A percentile compares a stretch with the other conserved stretches of the same genome.
phyloP scores from a whole-genome alignment of 2,797 vertebrate genomes.

The Novumbra hubbsi region DNA sequence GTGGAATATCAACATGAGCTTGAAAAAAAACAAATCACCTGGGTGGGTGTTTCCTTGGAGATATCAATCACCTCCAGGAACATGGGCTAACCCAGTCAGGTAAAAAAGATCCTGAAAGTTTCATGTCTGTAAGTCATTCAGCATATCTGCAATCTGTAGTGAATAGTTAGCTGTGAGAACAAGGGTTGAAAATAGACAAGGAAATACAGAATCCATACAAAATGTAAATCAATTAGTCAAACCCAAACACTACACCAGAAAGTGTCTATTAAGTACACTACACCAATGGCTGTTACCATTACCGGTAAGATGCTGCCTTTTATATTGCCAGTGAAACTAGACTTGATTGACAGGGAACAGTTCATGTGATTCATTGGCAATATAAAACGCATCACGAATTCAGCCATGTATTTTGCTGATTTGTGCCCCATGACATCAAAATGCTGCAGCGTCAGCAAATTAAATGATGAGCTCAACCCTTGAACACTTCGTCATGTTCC shows the following conservation, averaged over 20 bases:
- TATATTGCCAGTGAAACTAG: constrained; percentile 31
- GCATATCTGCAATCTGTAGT: not conserved
- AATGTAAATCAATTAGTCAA: not conserved
- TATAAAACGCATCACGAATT: constrained; percentile 49
- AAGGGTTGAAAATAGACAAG: too few species aligned
- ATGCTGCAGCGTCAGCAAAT: too few species aligned
- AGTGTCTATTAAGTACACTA: constrained; percentile 50
- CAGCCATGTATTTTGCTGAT: too few species aligned
- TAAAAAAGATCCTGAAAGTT: constrained; percentile 45
- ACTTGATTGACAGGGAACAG: constrained; percentile 35
- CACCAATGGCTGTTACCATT: constrained; percentile 25
- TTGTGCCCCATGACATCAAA: too few species aligned
- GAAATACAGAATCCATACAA: constrained; percentile 20
- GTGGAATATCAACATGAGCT: constrained; percentile 40
- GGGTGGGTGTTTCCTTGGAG: too few species aligned
- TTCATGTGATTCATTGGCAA: constrained; percentile 57
- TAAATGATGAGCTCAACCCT: constrained; percentile 5
- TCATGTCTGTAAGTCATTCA: not conserved
- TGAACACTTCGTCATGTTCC: too few species aligned
- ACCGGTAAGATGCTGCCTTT: constrained; percentile 25
- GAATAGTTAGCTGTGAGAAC: not conserved
- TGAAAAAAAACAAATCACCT: constrained; percentile 21
- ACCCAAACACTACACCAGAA: too few species aligned
- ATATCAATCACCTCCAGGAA: too few species aligned
- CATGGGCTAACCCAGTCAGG: not conserved